phyloP scores from a whole-genome alignment of 2,113 vertebrate genomes.

The Picathartes gymnocephalus region DNA sequence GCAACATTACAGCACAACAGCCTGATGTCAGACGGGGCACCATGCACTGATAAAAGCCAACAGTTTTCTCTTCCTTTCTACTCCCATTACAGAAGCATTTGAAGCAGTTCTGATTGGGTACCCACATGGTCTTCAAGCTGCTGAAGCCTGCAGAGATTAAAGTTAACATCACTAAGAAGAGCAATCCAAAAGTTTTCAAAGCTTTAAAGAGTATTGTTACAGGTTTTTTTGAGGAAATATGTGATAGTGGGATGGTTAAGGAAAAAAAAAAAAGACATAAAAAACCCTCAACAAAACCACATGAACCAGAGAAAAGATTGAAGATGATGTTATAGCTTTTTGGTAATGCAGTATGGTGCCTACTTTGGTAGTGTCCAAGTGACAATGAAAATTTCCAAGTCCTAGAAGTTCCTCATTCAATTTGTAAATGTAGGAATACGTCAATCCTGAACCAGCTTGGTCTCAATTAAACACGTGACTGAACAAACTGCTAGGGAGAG shows the following conservation, averaged over 20 bases:
- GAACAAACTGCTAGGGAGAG: not conserved
- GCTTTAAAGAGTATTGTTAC: not conserved
- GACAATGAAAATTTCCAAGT: not conserved
- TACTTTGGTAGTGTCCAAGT: not conserved
- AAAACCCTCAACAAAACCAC: not conserved
- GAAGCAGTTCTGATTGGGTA: not conserved
- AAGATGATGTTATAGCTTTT: not conserved
- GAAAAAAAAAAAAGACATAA: no score
- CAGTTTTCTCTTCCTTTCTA: not conserved
- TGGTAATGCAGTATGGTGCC: not conserved
- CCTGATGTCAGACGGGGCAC: constrained; percentile 34
- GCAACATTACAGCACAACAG: constrained; percentile 24
- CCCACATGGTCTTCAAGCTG: not conserved
- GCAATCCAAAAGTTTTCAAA: not conserved
- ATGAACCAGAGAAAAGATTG: not conserved
- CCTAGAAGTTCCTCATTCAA: not conserved
- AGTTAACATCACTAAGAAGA: not conserved
- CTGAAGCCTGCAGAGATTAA: not conserved
- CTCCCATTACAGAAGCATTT: not conserved
- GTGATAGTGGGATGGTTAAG: not conserved
- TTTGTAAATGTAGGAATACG: not conserved
- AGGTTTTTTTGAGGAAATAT: not conserved
- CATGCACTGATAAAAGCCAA: not conserved
- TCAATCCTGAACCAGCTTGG: not conserved
- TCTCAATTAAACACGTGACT: not conserved